Evolutionary conservation across 2,888 invertebrate species (phyloP), one percentile per base, ranked within the genome.

Genomic region (Erebia epiphron): DNA sequence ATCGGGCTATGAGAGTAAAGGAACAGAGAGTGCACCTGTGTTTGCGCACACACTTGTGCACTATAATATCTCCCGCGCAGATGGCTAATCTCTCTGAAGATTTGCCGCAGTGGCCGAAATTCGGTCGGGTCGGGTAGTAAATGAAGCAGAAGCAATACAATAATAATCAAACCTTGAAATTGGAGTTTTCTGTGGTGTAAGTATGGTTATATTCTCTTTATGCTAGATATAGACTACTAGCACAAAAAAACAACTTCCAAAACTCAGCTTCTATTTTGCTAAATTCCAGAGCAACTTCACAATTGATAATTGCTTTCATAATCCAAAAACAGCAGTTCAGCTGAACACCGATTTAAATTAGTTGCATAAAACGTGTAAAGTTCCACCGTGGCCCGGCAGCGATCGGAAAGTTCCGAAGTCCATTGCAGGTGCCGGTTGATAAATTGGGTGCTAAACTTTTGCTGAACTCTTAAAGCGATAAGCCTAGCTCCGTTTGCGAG

Each of bases 341-440:
- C 70, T 70, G 66, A 61, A 66, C 41, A 60, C 66, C 56, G 70
- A 70, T 70, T 72, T 68, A 68, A 72, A 68, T 68, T 72, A 68
- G 69, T 65, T 68, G 68, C 65, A 70, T 54, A 67, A 71, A 75
- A 67, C 64, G 73, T 73, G 67, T 65, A 73, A 74, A 74, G 71
- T 73, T 73, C 67, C 68, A 3, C 62, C 65, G 64, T 56, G 56
- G 66, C 68, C 67, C 67, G 60, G 69, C 43, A 68, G 72, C 73
- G 73, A 71, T 71, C 66, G 75, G 65, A 62, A 74, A 75, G 63
- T 75, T 75, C 56, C 65, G 67, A 68, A 78, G 75, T 77, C 74
- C 73, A 69, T 64, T 77, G 76, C 75, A 78, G 77, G 76, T 78
- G 78, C 74, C 68, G 66, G 69, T 73, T 77, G 75, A 76, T 78